phyloP scores from a whole-genome alignment of 2,888 invertebrate genomes.

The Artemia sinica region DNA sequence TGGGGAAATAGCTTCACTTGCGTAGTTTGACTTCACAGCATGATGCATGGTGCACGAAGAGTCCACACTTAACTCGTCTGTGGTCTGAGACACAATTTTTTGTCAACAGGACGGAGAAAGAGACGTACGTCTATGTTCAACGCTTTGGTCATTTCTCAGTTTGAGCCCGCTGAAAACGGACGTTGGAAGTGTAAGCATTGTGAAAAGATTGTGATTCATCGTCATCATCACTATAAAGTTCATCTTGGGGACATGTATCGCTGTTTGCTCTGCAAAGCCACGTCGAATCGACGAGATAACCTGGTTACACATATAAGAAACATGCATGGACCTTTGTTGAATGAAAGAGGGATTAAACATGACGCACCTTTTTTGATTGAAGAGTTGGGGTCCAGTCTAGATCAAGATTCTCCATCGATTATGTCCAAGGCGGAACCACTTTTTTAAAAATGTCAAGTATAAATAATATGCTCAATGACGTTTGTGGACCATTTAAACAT shows the following conservation, averaged over 20 bases:
- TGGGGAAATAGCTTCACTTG: neutral
- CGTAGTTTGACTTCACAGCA: conserved; percentile 8
- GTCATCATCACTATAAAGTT: conserved; percentile 5
- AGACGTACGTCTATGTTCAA: conserved; percentile 13
- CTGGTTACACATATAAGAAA: conserved; percentile 1
- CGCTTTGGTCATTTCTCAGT: conserved; percentile 14
- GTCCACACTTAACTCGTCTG: conserved; percentile 15
- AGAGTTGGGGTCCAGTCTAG: neutral
- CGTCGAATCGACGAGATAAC: conserved; percentile 4
- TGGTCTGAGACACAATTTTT: conserved; percentile 14
- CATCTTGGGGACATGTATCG: conserved; percentile 11
- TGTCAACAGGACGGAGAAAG: conserved; percentile 13
- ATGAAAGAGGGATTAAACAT: neutral
- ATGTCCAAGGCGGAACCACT: no score
- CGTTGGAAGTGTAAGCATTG: conserved; percentile 11
- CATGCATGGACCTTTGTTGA: conserved; percentile 1
- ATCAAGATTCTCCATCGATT: neutral
- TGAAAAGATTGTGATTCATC: conserved; percentile 9
- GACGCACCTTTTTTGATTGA: conserved; percentile 12
- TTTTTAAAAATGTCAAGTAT: no score
- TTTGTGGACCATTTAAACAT: no score
- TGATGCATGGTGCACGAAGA: conserved; percentile 11
- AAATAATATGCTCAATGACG: no score
- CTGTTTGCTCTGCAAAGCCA: conserved; percentile 3
- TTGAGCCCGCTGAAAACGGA: conserved; percentile 8